Evolutionary conservation across 2,797 vertebrate species (phyloP).

Genomic region (Xenopus petersii): DNA sequence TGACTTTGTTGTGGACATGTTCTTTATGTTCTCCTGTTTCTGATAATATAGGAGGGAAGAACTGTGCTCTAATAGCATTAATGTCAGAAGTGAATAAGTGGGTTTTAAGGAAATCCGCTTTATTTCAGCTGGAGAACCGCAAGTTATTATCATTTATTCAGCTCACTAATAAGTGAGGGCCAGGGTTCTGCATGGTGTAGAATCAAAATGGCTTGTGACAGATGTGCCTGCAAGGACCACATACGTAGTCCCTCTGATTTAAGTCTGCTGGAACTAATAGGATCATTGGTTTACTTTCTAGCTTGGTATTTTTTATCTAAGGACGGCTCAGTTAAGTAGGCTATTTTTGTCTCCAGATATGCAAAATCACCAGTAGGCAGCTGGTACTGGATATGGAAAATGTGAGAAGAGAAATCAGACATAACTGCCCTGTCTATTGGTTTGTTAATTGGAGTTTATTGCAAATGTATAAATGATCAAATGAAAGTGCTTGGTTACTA

Average conservation of each 20-base stretch:
- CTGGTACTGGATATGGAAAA: slow-evolving; percentile 58
- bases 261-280: slow-evolving; percentile 95
- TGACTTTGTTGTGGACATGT: too few relatives aligned
- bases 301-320: slow-evolving; percentile 74
- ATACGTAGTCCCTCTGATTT: slow-evolving; percentile 96
- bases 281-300: slow-evolving; percentile 85
- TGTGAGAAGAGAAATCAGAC: not conserved
- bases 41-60: not conserved
- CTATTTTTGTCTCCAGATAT: slow-evolving; percentile 59
- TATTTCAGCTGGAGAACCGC: slow-evolving; percentile 8
- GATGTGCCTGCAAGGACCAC: slow-evolving; percentile 95
- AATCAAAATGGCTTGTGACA: slow-evolving; percentile 80
- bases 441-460: too few relatives aligned
- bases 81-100: slow-evolving; percentile 6
- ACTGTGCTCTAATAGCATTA: not conserved
- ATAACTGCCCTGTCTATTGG: not conserved
- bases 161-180: slow-evolving; percentile 63
- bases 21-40: not conserved
- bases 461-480: too few relatives aligned
- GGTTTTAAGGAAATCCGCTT: slow-evolving; percentile 10
- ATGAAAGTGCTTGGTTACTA: too few relatives aligned
- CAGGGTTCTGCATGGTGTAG: slow-evolving; percentile 68
- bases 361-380: slow-evolving; percentile 57
- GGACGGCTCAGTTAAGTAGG: slow-evolving; percentile 70
- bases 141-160: slow-evolving; percentile 60